Evolutionary conservation across 2,888 invertebrate genomes (phyloP).

Genomic region (Pantelozetes paolii): DNA sequence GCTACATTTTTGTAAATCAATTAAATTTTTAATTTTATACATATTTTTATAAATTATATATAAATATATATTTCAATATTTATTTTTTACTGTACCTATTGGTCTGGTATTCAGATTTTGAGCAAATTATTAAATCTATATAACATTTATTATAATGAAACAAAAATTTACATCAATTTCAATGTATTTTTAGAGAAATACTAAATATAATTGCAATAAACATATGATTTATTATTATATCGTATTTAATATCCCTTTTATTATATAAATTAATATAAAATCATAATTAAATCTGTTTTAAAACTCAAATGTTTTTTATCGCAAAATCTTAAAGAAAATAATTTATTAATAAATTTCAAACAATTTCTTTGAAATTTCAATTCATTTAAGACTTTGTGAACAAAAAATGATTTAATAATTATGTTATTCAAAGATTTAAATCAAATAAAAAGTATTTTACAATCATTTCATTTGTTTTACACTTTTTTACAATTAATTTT

Average conservation of each 20-base stretch:
- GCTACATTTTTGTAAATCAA: constrained; percentile 9
- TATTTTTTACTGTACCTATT: constrained; percentile 36
- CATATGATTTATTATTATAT: constrained; percentile 8
- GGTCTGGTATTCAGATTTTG: constrained; percentile 26
- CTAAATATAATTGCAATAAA: constrained; percentile 29
- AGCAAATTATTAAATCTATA: constrained; percentile 4
- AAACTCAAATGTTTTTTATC: not conserved
- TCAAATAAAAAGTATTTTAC: too few relatives aligned
- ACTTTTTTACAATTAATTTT: too few relatives aligned
- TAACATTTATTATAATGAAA: constrained; percentile 5
- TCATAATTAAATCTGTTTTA: not conserved
- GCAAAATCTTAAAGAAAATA: not conserved
- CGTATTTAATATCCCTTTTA: not conserved
- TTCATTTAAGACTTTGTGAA: not conserved
- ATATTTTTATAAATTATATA: constrained; percentile 34
- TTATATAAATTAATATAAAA: not conserved
- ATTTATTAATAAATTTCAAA: not conserved
- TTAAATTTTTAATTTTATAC: constrained; percentile 6
- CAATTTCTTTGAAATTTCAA: too few relatives aligned
- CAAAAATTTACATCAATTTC: not conserved
- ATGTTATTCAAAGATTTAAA: too few relatives aligned
- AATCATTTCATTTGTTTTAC: too few relatives aligned
- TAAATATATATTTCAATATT: constrained; percentile 35
- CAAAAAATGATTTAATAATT: too few relatives aligned
- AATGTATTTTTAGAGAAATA: constrained; percentile 23